These are phyloP conservation scores for Numida meleagris DNA, from an alignment of 2,113 vertebrate species.

Conservation along the genomic window DNA sequence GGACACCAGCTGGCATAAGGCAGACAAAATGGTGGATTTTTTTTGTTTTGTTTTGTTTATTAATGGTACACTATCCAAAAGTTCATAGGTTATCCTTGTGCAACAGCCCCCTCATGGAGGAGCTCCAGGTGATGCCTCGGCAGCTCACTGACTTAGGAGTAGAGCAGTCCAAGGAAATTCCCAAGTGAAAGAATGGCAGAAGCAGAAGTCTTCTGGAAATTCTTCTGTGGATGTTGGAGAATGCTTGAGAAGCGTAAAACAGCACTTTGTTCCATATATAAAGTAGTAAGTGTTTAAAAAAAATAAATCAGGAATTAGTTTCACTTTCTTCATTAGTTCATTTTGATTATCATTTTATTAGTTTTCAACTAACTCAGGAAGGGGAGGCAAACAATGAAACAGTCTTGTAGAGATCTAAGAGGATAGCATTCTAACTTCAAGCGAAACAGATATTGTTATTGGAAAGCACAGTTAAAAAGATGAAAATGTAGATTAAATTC, in stretches of 20 bases:
- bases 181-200: neutral
- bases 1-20: neutral
- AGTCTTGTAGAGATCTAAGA: neutral
- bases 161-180: neutral
- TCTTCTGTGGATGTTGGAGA: neutral
- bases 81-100: neutral
- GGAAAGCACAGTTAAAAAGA: constrained; percentile 10
- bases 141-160: neutral
- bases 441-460: neutral
- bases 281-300: neutral
- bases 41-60: neutral
- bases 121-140: rapidly evolving
- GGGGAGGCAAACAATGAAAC: neutral
- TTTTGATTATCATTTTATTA: neutral
- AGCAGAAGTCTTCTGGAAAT: neutral
- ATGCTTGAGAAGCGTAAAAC: neutral
- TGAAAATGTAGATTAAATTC: constrained; percentile 4
- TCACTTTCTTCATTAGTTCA: neutral
- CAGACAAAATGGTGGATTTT: neutral
- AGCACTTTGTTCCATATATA: neutral
- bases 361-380: neutral
- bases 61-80: neutral
- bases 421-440: neutral
- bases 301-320: neutral
- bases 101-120: neutral